A percentile compares a stretch with the other conserved stretches of the same genome.
phyloP scores from a whole-genome alignment of 2,888 invertebrate genomes.

The Petrolisthes manimaculis region DNA sequence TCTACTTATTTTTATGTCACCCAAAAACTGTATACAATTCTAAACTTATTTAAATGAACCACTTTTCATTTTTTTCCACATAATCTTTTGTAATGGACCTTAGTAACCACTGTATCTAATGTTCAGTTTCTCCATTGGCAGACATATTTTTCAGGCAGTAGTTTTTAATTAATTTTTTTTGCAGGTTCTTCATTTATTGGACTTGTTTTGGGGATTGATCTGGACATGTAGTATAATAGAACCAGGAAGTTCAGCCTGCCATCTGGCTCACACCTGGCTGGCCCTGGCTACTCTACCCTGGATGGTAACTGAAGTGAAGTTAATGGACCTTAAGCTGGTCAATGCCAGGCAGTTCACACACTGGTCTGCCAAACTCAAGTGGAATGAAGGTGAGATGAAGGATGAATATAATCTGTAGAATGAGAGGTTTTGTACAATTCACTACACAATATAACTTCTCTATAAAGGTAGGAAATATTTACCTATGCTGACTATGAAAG shows the following conservation, averaged over 20 bases:
- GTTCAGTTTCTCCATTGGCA: no score
- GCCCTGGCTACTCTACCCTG: constrained; percentile 48
- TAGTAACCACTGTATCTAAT: no score
- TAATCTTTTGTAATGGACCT: no score
- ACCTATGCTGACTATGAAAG: no score
- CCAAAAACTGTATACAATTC: no score
- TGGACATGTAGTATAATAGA: constrained; percentile 40
- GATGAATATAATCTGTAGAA: background rate
- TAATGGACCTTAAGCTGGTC: constrained; percentile 41
- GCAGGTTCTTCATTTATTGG: constrained; percentile 27
- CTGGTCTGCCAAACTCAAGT: constrained; percentile 36
- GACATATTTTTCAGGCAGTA: no score
- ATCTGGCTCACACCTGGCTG: constrained; percentile 32
- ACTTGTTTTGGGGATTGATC: constrained; percentile 1
- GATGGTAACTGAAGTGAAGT: constrained; percentile 45
- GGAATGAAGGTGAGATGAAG: constrained; percentile 30
- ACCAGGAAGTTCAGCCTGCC: background rate
- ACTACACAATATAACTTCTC: no score
- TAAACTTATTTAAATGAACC: no score
- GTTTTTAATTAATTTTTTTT: background rate
- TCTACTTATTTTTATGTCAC: background rate
- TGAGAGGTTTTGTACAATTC: no score
- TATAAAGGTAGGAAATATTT: no score
- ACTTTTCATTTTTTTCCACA: no score
- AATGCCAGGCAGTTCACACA: constrained; percentile 7